Evolutionary conservation across 2,797 vertebrate genomes (phyloP), one percentile per base, ranked within the genome.

Genomic region (Pteropus rufus): DNA sequence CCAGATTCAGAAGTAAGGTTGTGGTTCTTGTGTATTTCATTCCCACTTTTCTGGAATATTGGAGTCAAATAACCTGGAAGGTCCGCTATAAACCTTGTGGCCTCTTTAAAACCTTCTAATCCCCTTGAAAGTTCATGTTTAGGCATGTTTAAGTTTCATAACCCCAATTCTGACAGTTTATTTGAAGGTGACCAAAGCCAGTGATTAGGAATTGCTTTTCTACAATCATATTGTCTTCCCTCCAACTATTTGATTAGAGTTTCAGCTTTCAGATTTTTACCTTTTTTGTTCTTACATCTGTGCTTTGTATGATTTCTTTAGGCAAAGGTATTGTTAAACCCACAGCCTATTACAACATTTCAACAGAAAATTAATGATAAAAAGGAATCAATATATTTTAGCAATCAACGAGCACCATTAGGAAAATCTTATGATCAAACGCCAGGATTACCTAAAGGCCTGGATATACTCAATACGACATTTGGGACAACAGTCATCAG

Each of bases 311-410:
- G 81, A 70, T 98, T 89, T 97, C 52, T 98, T 98, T 97, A 99
- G 99, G 95, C 88, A 92, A 96, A 60, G 29, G 94, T 86, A 26
- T 58, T 99, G 97, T 52, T 99, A 93, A 99, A 99, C 97, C 99
- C 99, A 31, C 97, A 97, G 60, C 95, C 91, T 49, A 98, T 98
- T 96, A 99, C 98, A 5, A 24, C 90, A 46, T 99, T 99, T 97
- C 98, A 99, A 93, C 98, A 99, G 95, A 99, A 97, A 98, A 44
- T 99, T 18, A 97, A 98, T 82, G 98, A 99, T 34, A 97, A 98
- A 89, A 98, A 98, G 90, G 99, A 99, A 97, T 97, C 98, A 36
- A 75, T 98, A 56, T 99, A 99, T 97, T 76, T 96, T n/a, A 98
- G 98, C 81, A 98, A 92, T 84, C 97, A 95, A 76, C 97, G 97